Percentiles rank a stretch among this genome's conserved stretches.
Evolutionary conservation across 2,113 vertebrate genomes (phyloP).

Genomic region (Rhagologus leucostigma): DNA sequence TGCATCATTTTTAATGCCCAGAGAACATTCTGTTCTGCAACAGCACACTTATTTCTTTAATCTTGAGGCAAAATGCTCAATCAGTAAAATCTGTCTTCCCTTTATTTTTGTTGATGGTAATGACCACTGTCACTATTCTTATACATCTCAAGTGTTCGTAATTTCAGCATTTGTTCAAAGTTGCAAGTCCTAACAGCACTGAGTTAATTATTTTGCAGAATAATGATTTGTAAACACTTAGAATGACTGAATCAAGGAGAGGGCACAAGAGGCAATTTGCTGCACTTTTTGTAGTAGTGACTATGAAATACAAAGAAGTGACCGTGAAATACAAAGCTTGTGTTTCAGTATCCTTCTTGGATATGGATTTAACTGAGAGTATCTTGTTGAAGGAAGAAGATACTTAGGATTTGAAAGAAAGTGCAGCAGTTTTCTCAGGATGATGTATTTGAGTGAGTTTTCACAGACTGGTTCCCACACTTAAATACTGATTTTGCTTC

Average conservation of each 20-base stretch:
- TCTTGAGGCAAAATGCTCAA: neutral
- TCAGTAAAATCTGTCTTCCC: neutral
- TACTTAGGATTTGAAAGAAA: neutral
- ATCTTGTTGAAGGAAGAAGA: neutral
- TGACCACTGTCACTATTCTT: neutral
- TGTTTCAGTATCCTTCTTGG: neutral
- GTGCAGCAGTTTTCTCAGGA: neutral
- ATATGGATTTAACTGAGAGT: neutral
- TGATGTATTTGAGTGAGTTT: neutral
- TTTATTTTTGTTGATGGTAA: neutral
- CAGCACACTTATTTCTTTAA: neutral
- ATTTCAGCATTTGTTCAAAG: neutral
- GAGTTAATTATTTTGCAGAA: neutral
- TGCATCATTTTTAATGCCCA: neutral
- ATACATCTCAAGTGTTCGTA: neutral
- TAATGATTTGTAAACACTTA: neutral
- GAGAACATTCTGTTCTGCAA: neutral
- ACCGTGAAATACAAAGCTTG: neutral
- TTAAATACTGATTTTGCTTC: neutral
- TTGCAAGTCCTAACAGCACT: neutral
- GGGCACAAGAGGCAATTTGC: neutral
- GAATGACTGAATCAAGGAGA: neutral
- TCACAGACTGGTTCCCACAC: neutral
- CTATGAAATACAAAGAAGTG: neutral
- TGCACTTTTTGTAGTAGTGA: neutral